Conservation (phyloP, 1,140 invertebrate species). For the Aphelinus certus region DNA sequence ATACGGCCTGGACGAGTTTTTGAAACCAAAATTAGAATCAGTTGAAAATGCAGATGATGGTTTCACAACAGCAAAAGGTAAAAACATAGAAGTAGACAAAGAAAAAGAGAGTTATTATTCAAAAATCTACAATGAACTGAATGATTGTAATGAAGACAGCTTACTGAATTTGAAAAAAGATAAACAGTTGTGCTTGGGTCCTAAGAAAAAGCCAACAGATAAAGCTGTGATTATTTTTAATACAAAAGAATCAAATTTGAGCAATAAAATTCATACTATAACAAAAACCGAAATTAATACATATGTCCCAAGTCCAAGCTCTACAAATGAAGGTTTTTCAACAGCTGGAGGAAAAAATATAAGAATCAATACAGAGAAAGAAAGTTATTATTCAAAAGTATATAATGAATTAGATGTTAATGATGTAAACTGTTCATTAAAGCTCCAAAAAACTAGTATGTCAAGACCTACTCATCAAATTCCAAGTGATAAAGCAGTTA, state of each 20-base stretch:
- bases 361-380: slow-evolving; percentile 13
- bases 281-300: background rate
- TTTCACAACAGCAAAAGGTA: slow-evolving; percentile 59
- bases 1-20: slow-evolving; percentile 2
- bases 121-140: slow-evolving; percentile 41
- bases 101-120: slow-evolving; percentile 43
- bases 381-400: slow-evolving; percentile 35
- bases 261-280: background rate
- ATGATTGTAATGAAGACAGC: slow-evolving; percentile 39
- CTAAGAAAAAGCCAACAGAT: slow-evolving; percentile 4
- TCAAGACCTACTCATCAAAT: too few relatives aligned
- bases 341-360: slow-evolving; percentile 52
- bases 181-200: background rate
- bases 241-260: slow-evolving; percentile 15
- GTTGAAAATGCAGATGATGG: slow-evolving; percentile 21
- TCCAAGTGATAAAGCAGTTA: slow-evolving; percentile 9
- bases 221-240: slow-evolving; percentile 12
- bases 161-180: slow-evolving; percentile 31
- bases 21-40: slow-evolving; percentile 9
- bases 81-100: slow-evolving; percentile 44
- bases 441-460: too few relatives aligned
- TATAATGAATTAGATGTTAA: slow-evolving; percentile 36
- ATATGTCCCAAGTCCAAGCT: background rate
- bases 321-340: slow-evolving; percentile 46
- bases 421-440: background rate